Percentiles rank a stretch among this genome's conserved stretches.
These are phyloP conservation scores for Calcarius lapponicus DNA, from an alignment of 2,797 vertebrate species.

Conservation along the genomic window DNA sequence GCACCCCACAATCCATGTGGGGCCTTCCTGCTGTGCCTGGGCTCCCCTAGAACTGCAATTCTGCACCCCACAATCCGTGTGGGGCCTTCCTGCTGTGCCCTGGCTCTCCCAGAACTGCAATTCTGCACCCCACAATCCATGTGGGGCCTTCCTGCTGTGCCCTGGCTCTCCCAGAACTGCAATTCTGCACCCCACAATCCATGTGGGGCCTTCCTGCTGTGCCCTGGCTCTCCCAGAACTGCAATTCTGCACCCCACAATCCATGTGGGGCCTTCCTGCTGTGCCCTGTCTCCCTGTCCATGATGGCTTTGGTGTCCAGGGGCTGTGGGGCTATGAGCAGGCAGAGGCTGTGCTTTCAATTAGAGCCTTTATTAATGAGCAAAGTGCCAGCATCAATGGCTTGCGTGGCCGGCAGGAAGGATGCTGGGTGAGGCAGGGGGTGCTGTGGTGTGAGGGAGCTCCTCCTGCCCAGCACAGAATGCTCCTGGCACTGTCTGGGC, in stretches of 20 bases:
- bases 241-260: no score
- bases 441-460: fast-evolving
- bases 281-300: fast-evolving
- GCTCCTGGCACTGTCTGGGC: fast-evolving
- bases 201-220: no score
- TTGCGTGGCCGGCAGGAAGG: neutral
- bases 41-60: no score
- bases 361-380: fast-evolving
- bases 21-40: no score
- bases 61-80: no score
- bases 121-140: no score
- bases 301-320: fast-evolving
- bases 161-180: neutral
- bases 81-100: no score
- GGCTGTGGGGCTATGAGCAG: fast-evolving
- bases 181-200: no score
- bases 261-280: fast-evolving
- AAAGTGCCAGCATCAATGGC: fast-evolving
- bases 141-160: neutral
- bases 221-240: neutral
- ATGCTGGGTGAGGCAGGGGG: neutral
- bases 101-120: neutral
- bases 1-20: no score
- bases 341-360: neutral
- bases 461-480: neutral